A percentile compares a stretch with the other conserved stretches of the same genome.
phyloP scores from a whole-genome alignment of 2,888 invertebrate species.

The Andrena fulva region DNA sequence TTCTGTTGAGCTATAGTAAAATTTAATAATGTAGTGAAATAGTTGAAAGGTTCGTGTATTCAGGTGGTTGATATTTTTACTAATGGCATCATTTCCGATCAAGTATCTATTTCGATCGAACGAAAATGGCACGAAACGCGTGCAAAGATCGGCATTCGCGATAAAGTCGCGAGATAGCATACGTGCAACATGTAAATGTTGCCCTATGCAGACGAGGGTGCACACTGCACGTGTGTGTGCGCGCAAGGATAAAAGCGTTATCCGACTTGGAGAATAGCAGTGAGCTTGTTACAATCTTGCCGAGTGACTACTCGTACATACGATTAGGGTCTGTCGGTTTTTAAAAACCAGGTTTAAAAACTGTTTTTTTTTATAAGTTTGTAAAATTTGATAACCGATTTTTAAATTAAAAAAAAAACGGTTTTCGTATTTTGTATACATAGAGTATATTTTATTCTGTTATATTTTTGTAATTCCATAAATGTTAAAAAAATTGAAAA shows the following conservation, averaged over 20 bases:
- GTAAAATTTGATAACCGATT: too few relatives aligned
- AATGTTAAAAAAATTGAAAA: too few relatives aligned
- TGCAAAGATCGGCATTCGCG: slow-evolving; percentile 55
- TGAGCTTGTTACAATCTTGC: slow-evolving; percentile 37
- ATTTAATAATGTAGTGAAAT: too few relatives aligned
- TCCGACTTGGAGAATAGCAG: slow-evolving; percentile 39
- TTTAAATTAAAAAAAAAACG: too few relatives aligned
- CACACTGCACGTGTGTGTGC: background rate
- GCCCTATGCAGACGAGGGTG: slow-evolving; percentile 24
- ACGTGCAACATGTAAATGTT: slow-evolving; percentile 4
- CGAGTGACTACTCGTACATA: slow-evolving; percentile 19
- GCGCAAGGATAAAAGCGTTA: slow-evolving; percentile 48
- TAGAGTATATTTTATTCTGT: too few relatives aligned
- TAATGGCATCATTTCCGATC: slow-evolving; percentile 42
- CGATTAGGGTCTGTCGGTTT: background rate
- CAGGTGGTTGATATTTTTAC: background rate
- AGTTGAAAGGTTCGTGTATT: too few relatives aligned
- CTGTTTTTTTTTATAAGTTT: too few relatives aligned
- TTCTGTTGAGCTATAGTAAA: too few relatives aligned
- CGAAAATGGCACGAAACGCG: slow-evolving; percentile 58
- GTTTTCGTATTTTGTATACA: too few relatives aligned
- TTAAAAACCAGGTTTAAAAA: too few relatives aligned
- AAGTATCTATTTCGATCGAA: slow-evolving; percentile 32
- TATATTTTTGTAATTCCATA: too few relatives aligned
- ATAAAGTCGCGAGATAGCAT: slow-evolving; percentile 55